phyloP scores from a whole-genome alignment of 2,888 invertebrate genomes.

The Graphium colonna region DNA sequence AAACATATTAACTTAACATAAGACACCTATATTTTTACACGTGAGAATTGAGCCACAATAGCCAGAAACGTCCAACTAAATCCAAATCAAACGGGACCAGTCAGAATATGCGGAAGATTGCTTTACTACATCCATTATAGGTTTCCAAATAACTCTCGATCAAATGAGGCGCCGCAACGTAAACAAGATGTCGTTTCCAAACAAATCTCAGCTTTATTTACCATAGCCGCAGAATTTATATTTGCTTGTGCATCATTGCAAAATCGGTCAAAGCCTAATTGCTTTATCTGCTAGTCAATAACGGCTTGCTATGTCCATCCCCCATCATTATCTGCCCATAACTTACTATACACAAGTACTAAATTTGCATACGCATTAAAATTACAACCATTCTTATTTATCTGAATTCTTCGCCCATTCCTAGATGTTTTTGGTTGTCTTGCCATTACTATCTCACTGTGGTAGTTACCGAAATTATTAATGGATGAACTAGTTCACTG shows the following conservation, averaged over 20 bases:
- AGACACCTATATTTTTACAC: background rate
- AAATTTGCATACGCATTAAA: background rate
- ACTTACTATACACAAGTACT: background rate
- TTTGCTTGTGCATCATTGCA: background rate
- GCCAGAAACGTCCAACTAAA: background rate
- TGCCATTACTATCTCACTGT: too few relatives aligned
- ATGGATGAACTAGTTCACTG: too few relatives aligned
- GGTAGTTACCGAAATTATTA: too few relatives aligned
- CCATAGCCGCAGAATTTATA: background rate
- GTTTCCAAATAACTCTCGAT: background rate
- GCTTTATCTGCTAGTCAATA: constrained; percentile 11
- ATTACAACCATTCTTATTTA: too few relatives aligned
- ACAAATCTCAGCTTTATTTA: background rate
- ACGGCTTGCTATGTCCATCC: constrained; percentile 1
- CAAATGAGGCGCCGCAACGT: constrained; percentile 1
- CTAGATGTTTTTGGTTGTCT: too few relatives aligned
- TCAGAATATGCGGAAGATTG: constrained; percentile 1
- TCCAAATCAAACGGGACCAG: background rate
- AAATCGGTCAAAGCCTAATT: constrained; percentile 22
- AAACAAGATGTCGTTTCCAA: background rate
- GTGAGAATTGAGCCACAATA: too few relatives aligned
- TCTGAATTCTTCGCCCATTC: too few relatives aligned
- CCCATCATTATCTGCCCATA: background rate
- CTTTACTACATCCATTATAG: background rate
- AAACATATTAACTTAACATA: too few relatives aligned